Evolutionary conservation across 2,888 invertebrate species (phyloP).

Genomic region (Pediacus dermestoides): DNA sequence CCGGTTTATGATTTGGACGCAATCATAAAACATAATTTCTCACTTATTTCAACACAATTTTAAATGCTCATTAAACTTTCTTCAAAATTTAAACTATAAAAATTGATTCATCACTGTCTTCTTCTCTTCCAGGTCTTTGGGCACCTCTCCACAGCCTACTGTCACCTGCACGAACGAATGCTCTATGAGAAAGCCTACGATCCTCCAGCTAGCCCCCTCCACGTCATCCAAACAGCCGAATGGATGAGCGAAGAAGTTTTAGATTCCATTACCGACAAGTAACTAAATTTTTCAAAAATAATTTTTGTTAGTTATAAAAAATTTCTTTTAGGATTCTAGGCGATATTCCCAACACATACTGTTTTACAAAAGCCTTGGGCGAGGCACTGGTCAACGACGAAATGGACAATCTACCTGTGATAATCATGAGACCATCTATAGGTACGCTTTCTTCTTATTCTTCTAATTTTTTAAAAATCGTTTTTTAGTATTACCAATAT

Average conservation of each 20-base stretch:
- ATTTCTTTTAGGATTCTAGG: conserved; percentile 60
- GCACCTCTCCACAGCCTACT: conserved; percentile 88
- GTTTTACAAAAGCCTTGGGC: conserved; percentile 88
- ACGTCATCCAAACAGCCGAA: conserved; percentile 72
- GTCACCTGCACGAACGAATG: conserved; percentile 79
- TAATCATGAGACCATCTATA: conserved; percentile 83
- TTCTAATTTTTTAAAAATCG: conserved; percentile 5
- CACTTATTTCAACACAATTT: too few relatives aligned
- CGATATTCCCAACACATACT: conserved; percentile 86
- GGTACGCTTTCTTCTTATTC: conserved; percentile 48
- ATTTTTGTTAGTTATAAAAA: not conserved
- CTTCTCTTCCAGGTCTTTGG: conserved; percentile 57
- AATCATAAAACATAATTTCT: too few relatives aligned
- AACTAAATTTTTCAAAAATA: conserved; percentile 24
- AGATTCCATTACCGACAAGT: conserved; percentile 61
- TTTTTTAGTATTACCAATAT: conserved; percentile 73
- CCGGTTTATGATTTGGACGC: too few relatives aligned
- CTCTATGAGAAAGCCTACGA: conserved; percentile 84
- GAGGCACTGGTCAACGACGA: conserved; percentile 80
- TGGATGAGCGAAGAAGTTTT: conserved; percentile 74
- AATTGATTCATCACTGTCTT: too few relatives aligned
- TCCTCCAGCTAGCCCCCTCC: conserved; percentile 72
- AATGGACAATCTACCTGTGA: conserved; percentile 70
- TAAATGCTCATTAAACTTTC: too few relatives aligned
- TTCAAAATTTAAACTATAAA: too few relatives aligned